Evolutionary conservation across 2,113 vertebrate genomes (phyloP).

Genomic region (Pluvialis apricaria): DNA sequence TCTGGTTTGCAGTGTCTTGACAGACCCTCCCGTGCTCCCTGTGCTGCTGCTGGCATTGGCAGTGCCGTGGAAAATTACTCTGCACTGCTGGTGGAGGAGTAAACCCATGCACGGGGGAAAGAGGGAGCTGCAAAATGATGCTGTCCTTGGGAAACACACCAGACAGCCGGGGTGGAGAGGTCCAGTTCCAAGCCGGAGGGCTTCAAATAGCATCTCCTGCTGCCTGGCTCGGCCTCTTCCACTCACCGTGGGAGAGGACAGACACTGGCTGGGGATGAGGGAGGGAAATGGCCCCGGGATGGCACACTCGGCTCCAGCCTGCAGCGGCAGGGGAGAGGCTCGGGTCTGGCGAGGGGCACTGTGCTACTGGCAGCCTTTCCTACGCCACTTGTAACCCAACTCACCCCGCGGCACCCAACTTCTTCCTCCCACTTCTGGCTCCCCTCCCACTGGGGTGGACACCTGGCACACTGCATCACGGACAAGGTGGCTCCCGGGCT

Average conservation of each 20-base stretch:
- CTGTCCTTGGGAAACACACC: background rate
- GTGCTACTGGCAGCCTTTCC: background rate
- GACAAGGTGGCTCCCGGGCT: background rate
- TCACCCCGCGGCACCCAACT: background rate
- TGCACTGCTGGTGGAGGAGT: background rate
- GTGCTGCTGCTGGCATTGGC: background rate
- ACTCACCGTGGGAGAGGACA: rapidly evolving
- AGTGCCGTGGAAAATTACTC: background rate
- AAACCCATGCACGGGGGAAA: rapidly evolving
- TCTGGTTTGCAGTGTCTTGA: background rate
- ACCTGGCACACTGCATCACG: rapidly evolving
- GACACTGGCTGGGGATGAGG: background rate
- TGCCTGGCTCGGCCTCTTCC: background rate
- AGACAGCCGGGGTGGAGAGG: too few species aligned
- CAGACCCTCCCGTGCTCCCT: background rate
- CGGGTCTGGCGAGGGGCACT: rapidly evolving
- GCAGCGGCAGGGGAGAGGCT: background rate
- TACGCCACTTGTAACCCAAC: background rate
- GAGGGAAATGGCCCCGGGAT: background rate
- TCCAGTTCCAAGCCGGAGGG: background rate
- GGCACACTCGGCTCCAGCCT: rapidly evolving
- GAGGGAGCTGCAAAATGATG: background rate
- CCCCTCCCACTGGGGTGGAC: rapidly evolving
- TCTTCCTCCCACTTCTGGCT: background rate
- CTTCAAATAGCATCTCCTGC: background rate